Evolutionary conservation across 2,797 vertebrate species (phyloP).

Genomic region (Epinephelus malabaricus): DNA sequence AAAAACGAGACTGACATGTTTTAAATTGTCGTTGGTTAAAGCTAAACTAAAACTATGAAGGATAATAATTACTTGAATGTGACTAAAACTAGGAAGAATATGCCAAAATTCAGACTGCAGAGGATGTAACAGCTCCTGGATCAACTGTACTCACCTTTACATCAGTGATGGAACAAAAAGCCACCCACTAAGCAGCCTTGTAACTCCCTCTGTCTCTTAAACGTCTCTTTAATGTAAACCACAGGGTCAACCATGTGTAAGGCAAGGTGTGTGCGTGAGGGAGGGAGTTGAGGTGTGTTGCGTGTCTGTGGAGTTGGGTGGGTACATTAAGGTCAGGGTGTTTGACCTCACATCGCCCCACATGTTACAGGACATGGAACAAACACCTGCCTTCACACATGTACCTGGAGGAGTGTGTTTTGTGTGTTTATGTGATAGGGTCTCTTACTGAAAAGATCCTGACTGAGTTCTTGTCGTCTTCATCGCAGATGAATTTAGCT

Average conservation of each 20-base stretch:
- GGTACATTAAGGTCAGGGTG: constrained; percentile 5
- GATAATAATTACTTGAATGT: too few species aligned
- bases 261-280: constrained; percentile 32
- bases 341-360: constrained; percentile 54
- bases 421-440: constrained; percentile 66
- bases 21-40: too few species aligned
- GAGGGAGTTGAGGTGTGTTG: not conserved
- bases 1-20: too few species aligned
- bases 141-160: not conserved
- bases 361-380: constrained; percentile 57
- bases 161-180: constrained; percentile 16
- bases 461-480: constrained; percentile 85
- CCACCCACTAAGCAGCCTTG: constrained; percentile 61
- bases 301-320: not conserved
- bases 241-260: constrained; percentile 38
- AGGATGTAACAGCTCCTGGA: not conserved
- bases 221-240: constrained; percentile 59
- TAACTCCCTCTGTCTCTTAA: constrained; percentile 57
- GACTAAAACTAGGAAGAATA: too few species aligned
- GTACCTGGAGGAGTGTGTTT: not conserved
- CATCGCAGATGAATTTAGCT: constrained; percentile 89
- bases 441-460: constrained; percentile 90
- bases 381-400: constrained; percentile 47
- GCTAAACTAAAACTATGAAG: too few species aligned
- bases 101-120: too few species aligned